These are phyloP conservation scores for Myiopsitta monachus DNA, from an alignment of 2,113 vertebrate genomes.

Conservation along the genomic window DNA sequence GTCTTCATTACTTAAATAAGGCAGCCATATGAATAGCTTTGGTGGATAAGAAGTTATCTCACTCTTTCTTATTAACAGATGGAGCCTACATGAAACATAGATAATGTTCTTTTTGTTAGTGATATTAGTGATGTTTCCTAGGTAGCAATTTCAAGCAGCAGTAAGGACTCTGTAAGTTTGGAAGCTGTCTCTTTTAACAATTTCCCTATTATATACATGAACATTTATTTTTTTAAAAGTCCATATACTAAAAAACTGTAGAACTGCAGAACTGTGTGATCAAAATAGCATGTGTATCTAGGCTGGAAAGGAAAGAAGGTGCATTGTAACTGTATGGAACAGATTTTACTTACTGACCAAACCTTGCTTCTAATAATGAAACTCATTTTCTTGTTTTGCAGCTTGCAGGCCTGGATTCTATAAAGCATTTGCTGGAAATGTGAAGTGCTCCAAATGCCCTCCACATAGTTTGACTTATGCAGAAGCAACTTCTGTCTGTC, in stretches of 20 bases:
- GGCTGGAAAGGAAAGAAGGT: not conserved
- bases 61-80: not conserved
- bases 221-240: not conserved
- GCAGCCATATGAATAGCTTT: not conserved
- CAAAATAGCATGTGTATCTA: not conserved
- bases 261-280: not conserved
- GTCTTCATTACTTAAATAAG: not conserved
- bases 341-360: not conserved
- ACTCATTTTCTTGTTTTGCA: conserved; percentile 59
- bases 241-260: not conserved
- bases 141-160: not conserved
- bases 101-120: not conserved
- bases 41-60: not conserved
- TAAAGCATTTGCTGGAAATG: conserved; percentile 92
- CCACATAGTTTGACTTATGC: conserved; percentile 87
- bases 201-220: not conserved
- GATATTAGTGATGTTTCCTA: not conserved
- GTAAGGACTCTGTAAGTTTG: not conserved
- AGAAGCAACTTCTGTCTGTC: conserved; percentile 88
- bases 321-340: not conserved
- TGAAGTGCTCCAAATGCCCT: conserved; percentile 93
- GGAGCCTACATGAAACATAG: not conserved
- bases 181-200: not conserved
- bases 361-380: not conserved
- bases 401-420: conserved; percentile 93